phyloP scores from a whole-genome alignment of 2,797 vertebrate species.

The Coregonus suidteri region DNA sequence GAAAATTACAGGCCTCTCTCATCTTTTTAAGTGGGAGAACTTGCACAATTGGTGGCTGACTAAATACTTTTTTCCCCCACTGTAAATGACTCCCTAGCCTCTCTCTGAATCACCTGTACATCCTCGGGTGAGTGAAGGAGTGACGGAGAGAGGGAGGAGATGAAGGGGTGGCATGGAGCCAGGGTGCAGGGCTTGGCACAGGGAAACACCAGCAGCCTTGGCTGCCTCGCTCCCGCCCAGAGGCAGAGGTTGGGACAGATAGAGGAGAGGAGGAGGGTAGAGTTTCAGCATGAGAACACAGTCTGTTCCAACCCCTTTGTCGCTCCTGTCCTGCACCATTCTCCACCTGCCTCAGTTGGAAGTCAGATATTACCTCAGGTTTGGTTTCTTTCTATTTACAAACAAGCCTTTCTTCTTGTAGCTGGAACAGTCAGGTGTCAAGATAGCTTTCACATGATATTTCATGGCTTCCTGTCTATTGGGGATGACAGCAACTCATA shows the following conservation, averaged over 20 bases:
- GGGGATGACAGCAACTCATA: background rate
- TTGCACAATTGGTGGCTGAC: no score
- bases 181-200: slow-evolving; percentile 45
- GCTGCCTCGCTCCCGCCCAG: slow-evolving; percentile 17
- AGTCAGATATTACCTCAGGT: slow-evolving; percentile 28
- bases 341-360: slow-evolving; percentile 2
- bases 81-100: no score
- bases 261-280: slow-evolving; percentile 23
- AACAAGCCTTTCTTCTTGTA: background rate
- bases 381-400: background rate
- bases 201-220: slow-evolving; percentile 46
- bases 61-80: no score
- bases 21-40: no score
- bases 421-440: background rate
- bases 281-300: slow-evolving; percentile 44
- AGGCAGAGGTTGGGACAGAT: background rate
- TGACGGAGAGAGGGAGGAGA: slow-evolving; percentile 17
- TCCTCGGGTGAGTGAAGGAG: slow-evolving; percentile 12
- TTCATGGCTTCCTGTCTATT: background rate
- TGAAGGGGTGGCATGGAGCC: slow-evolving; percentile 41
- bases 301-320: slow-evolving; percentile 36
- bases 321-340: slow-evolving; percentile 23
- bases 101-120: slow-evolving; percentile 20
- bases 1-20: no score
- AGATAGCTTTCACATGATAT: background rate